These are phyloP conservation scores for Enteromius fasciolatus DNA, from an alignment of 2,797 vertebrate genomes.

Conservation along the genomic window DNA sequence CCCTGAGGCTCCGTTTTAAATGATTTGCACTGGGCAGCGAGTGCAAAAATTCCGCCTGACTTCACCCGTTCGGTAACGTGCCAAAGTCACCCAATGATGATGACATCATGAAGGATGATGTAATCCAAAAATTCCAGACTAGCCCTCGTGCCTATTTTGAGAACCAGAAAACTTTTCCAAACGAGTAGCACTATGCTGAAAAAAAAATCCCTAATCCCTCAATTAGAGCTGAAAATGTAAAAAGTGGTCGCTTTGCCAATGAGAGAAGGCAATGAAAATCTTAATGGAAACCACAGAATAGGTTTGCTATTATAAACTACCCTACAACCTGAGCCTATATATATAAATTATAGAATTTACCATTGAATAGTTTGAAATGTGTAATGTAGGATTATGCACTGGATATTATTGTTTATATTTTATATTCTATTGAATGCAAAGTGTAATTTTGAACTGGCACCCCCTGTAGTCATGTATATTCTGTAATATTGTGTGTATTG, in stretches of 20 bases:
- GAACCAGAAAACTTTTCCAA: slow-evolving; percentile 54
- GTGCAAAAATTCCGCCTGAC: slow-evolving; percentile 55
- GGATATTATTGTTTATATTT: not conserved
- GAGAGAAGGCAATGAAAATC: slow-evolving; percentile 1
- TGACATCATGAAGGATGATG: slow-evolving; percentile 68
- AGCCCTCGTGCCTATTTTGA: slow-evolving; percentile 53
- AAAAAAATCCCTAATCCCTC: not conserved
- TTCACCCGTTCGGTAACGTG: slow-evolving; percentile 58
- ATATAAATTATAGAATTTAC: not conserved
- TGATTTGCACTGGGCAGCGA: slow-evolving; percentile 52
- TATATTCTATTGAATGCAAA: not conserved
- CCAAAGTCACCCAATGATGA: slow-evolving; percentile 65
- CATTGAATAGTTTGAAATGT: too few relatives aligned
- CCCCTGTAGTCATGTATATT: not conserved
- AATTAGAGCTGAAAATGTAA: not conserved
- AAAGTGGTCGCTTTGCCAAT: slow-evolving; percentile 2
- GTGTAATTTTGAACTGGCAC: not conserved
- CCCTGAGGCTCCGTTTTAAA: slow-evolving; percentile 49
- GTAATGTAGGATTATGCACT: not conserved
- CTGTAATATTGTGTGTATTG: not conserved
- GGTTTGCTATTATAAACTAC: not conserved
- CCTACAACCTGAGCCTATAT: not conserved
- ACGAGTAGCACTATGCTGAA: not conserved
- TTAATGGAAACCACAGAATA: slow-evolving; percentile 2
- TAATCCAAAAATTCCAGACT: slow-evolving; percentile 60